Base-by-base conservation (phyloP, 2,888 invertebrate genomes). In the Torymus tubicola region DNA sequence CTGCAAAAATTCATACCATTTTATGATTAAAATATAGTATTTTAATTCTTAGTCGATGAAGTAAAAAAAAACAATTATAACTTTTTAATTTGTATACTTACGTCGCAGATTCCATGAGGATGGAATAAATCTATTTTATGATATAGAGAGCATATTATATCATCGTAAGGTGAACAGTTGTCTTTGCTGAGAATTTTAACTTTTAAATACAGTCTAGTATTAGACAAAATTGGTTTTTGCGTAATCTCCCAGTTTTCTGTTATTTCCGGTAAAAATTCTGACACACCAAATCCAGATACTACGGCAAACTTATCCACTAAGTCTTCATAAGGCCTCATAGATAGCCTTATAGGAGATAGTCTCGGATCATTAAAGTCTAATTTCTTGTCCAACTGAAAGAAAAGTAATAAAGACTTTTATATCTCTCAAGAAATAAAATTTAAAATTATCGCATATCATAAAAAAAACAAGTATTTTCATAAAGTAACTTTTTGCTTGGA, bases 231-330 rank as follows among this genome's bases (percentile, higher is more conserved):
- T 12, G 52, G 53, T n/a, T 5, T 42, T 42, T 42, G 42, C 0
- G 42, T 42, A 42, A 42, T 42, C 5, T 42, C 42, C 42, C 42
- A 42, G 42, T 42, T 42, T 42, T 42, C 42, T 1, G 42, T 8
- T 42, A 42, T 42, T 42, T 42, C 42, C 42, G 42, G 1, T 42
- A 42, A 42, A 42, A 42, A 42, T 42, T 72, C 52, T 1, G 21
- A 14, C 1, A 72, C n/a, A 2, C 72, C 72, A 21, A 72, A 72
- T 1, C 72, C 72, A 24, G 72, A 63, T 11, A 21, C 21, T 14
- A 18, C 52, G 21, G 71, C 71, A 0, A 52, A 1, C 42, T 42
- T 42, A 8, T 8, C 42, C 8, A 42, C 42, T 8, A 42, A 8
- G 42, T 42, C 42, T 42, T 42, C 42, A 1, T 42, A 42, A 1